Conservation (phyloP, 2,888 invertebrate genomes). For the Salpingus planirostris region DNA sequence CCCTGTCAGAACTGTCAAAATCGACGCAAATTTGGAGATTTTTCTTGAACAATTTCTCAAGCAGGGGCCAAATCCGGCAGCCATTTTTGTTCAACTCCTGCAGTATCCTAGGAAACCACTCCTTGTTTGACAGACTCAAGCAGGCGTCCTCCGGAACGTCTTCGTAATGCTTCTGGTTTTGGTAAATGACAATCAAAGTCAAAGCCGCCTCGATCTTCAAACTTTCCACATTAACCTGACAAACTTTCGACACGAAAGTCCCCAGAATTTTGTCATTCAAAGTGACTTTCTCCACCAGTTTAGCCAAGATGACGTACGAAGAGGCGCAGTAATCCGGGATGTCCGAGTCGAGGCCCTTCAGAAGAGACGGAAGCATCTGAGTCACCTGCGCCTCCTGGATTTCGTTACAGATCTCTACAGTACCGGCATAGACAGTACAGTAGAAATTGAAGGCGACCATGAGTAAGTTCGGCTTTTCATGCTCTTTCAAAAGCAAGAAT, state of each 20-base stretch:
- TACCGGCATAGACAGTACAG: constrained; percentile 64
- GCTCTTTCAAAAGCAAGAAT: constrained; percentile 49
- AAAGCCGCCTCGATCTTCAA: constrained; percentile 56
- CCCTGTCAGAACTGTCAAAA: no score
- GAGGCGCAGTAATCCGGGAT: constrained; percentile 64
- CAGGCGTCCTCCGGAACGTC: constrained; percentile 47
- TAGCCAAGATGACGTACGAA: constrained; percentile 63
- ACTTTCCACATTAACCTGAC: constrained; percentile 42
- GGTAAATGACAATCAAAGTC: constrained; percentile 61
- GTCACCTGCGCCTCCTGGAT: constrained; percentile 54
- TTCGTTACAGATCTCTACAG: constrained; percentile 49
- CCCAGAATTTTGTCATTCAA: constrained; percentile 50
- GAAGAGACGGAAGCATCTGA: constrained; percentile 60
- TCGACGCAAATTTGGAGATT: no score
- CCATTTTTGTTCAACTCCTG: constrained; percentile 45
- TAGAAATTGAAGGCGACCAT: constrained; percentile 74
- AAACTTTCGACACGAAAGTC: constrained; percentile 52
- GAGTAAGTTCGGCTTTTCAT: constrained; percentile 51
- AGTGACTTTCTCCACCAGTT: constrained; percentile 55
- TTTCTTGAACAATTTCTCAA: no score
- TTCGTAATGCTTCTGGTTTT: constrained; percentile 46
- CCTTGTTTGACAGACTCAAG: constrained; percentile 41
- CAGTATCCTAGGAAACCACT: constrained; percentile 45
- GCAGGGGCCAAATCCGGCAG: constrained; percentile 47
- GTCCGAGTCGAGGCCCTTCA: constrained; percentile 60